A percentile compares a stretch with the other conserved stretches of the same genome.
phyloP scores from a whole-genome alignment of 2,113 vertebrate species.

The Psittacara wagleri region DNA sequence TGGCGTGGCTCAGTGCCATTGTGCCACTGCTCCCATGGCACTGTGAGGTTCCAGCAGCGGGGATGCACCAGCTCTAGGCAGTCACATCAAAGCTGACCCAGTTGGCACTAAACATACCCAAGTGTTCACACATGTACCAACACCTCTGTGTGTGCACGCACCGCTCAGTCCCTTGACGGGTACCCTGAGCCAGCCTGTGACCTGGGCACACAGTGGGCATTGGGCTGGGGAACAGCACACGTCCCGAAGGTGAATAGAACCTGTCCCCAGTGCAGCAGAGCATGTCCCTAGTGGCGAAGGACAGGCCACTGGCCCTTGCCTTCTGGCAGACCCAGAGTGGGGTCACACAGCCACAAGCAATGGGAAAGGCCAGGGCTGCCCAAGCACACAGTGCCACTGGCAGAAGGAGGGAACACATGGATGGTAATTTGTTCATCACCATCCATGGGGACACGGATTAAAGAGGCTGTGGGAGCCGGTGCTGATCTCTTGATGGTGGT shows the following conservation, averaged over 20 bases:
- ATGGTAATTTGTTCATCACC: neutral
- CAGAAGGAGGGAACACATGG: accelerated
- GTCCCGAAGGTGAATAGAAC: neutral
- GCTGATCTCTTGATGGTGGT: neutral
- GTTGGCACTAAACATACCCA: neutral
- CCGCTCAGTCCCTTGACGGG: accelerated
- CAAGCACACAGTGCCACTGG: accelerated
- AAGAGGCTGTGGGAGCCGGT: neutral
- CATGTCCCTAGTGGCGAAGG: accelerated
- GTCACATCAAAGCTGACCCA: neutral
- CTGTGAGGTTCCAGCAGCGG: neutral
- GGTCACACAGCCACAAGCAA: accelerated
- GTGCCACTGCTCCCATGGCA: neutral
- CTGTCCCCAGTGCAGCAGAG: accelerated
- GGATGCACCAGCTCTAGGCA: neutral
- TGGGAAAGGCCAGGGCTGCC: neutral
- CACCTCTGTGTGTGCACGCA: accelerated
- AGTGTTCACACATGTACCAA: neutral
- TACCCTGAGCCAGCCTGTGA: neutral
- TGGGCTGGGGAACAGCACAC: neutral
- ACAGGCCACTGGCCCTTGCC: neutral
- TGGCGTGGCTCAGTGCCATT: accelerated
- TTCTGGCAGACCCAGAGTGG: neutral
- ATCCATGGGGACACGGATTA: neutral
- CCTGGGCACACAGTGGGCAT: neutral